Evolutionary conservation across 2,113 vertebrate genomes (phyloP).

Genomic region (Arothron firmamentum): DNA sequence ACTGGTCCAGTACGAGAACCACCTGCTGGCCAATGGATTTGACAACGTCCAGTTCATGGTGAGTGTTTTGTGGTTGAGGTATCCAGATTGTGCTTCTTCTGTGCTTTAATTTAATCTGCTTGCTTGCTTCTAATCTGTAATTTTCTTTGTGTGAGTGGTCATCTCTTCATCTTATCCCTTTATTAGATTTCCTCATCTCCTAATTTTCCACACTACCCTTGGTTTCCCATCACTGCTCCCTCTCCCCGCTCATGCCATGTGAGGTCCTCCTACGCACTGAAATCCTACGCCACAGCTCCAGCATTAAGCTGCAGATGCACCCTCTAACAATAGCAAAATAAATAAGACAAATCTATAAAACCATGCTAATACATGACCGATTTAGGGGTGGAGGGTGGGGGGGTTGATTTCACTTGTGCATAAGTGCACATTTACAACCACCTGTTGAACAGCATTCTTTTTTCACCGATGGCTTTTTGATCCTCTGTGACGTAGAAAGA

Average conservation of each 20-base stretch:
- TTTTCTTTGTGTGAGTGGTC: not conserved
- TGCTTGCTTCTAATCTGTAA: not conserved
- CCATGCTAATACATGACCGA: not conserved
- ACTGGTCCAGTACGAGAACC: conserved; percentile 98
- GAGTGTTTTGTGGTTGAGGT: conserved; percentile 64
- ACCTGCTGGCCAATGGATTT: conserved; percentile 98
- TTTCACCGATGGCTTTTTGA: not conserved
- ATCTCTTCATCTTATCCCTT: conserved; percentile 8
- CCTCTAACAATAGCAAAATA: conserved; percentile 5
- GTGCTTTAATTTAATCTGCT: not conserved
- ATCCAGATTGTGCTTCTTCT: not conserved
- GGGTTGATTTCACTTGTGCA: not conserved
- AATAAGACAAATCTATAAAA: conserved; percentile 1
- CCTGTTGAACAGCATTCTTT: conserved; percentile 40
- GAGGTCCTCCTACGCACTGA: conserved; percentile 65
- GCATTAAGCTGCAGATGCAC: conserved; percentile 35
- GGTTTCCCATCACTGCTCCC: conserved; percentile 31
- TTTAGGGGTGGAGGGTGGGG: not conserved
- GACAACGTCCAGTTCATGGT: conserved; percentile 99
- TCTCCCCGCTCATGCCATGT: conserved; percentile 59
- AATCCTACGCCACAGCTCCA: conserved; percentile 51
- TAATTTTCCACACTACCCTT: conserved; percentile 9
- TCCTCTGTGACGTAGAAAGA: conserved; percentile 33
- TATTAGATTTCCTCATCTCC: conserved; percentile 17
- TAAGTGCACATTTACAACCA: conserved; percentile 15